Percentiles rank a stretch among this genome's conserved stretches.
phyloP scores from a whole-genome alignment of 2,113 vertebrate species.

The Nibea coibor region DNA sequence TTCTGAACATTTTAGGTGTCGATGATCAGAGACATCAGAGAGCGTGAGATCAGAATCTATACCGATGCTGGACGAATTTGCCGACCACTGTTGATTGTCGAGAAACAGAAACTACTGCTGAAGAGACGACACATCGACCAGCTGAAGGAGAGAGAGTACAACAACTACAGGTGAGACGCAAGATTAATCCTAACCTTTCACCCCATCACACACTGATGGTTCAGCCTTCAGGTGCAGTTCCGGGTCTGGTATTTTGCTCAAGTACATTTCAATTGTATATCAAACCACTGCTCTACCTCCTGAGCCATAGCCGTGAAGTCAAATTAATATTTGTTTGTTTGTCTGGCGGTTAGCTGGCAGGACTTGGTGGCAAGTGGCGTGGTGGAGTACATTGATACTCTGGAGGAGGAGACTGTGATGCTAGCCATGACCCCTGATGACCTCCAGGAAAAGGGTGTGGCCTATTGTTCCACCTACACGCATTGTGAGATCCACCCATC shows the following conservation, averaged over 20 bases:
- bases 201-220: too few species aligned
- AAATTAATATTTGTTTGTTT: constrained; percentile 4
- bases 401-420: constrained; percentile 99
- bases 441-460: constrained; percentile 97
- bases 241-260: too few species aligned
- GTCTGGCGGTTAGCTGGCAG: constrained; percentile 92
- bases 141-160: constrained; percentile 97
- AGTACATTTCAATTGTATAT: too few species aligned
- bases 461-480: constrained; percentile 97
- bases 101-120: constrained; percentile 96
- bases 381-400: constrained; percentile 97
- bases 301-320: too few species aligned
- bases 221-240: too few species aligned
- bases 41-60: constrained; percentile 97
- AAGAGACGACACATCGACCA: constrained; percentile 99
- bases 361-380: constrained; percentile 97
- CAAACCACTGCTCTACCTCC: too few species aligned
- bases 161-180: constrained; percentile 93
- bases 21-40: constrained; percentile 97
- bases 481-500: constrained; percentile 99
- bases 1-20: constrained; percentile 86
- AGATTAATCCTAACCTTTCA: too few species aligned
- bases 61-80: constrained; percentile 98
- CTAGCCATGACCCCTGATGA: constrained; percentile 99
- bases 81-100: constrained; percentile 95